Evolutionary conservation across 30 jellyfish, hydroid and myxozoan genomes (phyloP).

Genomic region (Catostylus mosaicus): DNA sequence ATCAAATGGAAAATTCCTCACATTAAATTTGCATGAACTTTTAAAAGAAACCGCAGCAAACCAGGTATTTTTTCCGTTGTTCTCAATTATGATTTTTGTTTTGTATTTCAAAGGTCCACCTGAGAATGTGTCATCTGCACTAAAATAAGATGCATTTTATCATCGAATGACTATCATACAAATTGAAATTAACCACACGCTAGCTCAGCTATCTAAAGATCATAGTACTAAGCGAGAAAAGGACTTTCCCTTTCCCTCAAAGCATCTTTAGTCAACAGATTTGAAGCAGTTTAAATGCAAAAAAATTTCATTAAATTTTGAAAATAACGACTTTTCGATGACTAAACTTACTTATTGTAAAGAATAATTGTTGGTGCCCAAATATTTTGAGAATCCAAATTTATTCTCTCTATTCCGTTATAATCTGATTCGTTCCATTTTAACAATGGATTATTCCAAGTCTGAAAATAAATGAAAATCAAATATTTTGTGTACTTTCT

Average conservation of each 20-base stretch:
- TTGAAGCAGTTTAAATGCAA: too few species aligned
- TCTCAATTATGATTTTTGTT: conserved; percentile 54
- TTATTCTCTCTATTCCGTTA: conserved; percentile 38
- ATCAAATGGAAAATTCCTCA: conserved; percentile 72
- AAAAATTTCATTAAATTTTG: too few species aligned
- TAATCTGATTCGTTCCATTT: conserved; percentile 64
- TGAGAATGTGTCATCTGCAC: conserved; percentile 65
- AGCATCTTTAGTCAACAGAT: too few species aligned
- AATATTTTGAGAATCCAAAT: conserved; percentile 60
- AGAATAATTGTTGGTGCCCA: conserved; percentile 78
- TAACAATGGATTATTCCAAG: conserved; percentile 58
- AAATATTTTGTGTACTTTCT: too few species aligned
- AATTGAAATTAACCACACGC: background rate
- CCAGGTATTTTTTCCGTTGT: conserved; percentile 66
- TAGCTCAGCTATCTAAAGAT: background rate
- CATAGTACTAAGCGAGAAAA: too few species aligned
- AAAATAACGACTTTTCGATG: too few species aligned
- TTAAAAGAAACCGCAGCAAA: conserved; percentile 73
- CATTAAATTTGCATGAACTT: conserved; percentile 75
- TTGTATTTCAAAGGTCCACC: conserved; percentile 76
- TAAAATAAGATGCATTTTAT: background rate
- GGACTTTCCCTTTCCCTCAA: too few species aligned
- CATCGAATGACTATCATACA: background rate
- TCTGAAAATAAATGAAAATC: conserved; percentile 47
- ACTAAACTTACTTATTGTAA: conserved; percentile 70